Evolutionary conservation across 1,140 invertebrate genomes (phyloP), one percentile per base, ranked within the genome.

Genomic region (Drosophila lini): DNA sequence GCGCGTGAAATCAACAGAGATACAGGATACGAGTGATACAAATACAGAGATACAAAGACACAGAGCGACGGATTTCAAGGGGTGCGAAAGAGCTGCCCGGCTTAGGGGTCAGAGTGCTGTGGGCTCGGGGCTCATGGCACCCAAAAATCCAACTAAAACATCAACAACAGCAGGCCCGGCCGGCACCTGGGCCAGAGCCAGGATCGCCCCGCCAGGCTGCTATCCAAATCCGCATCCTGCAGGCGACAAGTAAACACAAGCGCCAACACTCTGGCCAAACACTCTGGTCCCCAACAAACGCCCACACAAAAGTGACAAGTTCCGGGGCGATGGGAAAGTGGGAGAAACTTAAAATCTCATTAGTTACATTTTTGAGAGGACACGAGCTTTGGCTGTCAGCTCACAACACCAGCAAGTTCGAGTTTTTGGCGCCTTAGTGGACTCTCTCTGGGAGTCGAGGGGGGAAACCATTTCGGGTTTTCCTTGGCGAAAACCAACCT

Each of bases 241-340:
- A 76, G 61, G 71, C 71, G 59, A 65, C 45, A 71, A 67, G 71
- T 75, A 76, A 76, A 75, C 73, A 75, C 70, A 74, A 74, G 57
- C 59, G 56, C 25, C 53, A 42, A 76, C 74, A 76, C 61, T 25
- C 42, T 22, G 32, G 50, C 16, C 25, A 64, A 68, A 65, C 53
- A 75, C 22, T 47, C 22, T 47, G 36, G 9, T 32, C 22, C 44
- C 7, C 19, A 40, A 28, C 60, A 64, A 67, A 67, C 55, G 58
- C 52, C 60, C 32, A 41, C 57, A 38, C 55, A 28, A 32, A 44
- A 59, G 47, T 44, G 32, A 40, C 73, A 53, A 57, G 42, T 38
- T 25, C 2, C 5, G 9, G 41, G 22, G 50, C 25, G 36, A 34
- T 9, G 16, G 41, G 57, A 13, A 11, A n/a, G 11, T 5, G 41